Evolutionary conservation across 2,113 vertebrate species (phyloP), one percentile per base, ranked within the genome.

Genomic region (Myodes glareolus): DNA sequence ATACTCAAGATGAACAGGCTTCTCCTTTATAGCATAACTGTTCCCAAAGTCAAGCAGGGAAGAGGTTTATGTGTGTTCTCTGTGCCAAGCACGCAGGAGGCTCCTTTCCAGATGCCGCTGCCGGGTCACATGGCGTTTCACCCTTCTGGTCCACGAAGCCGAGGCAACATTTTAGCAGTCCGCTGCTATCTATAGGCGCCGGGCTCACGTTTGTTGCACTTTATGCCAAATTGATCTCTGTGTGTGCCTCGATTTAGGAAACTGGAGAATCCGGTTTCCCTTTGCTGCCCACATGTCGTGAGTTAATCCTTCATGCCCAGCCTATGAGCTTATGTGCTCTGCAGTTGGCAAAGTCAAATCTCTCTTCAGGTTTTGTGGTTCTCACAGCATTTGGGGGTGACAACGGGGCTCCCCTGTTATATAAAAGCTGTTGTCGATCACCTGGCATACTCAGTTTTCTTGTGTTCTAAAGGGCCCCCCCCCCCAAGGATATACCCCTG

Each of bases 201-300:
- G 93, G 94, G 91, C n/a, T 89, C 21, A 50, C 88, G 87, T 92
- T 89, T 80, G 67, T 55, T 25, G 63, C 0, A 76, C 14, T 80
- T 96, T 72, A 75, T 92, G 88, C 50, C 58, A 82, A 67, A 58
- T 94, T 94, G 58, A 94, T 94, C 92, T 95, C 63, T 47, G 0
- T 94, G 52, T 93, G 73, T 95, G 52, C 39, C n/a, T 96, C 96
- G 76, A 75, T 94, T 95, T 95, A 68, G 23, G 36, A 97, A 92
- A 94, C 82, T 47, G 85, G 33, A 33, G 55, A 14, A 73, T 67
- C 94, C 68, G 3, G 23, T 95, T 97, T 92, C 80, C 77, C 95
- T 73, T 84, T 29, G 12, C n/a, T 86, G 85, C 29, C 70, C 94
- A 55, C 68, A 4, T 89, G 52, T 68, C 86, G 85, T 73, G 7